A percentile compares a stretch with the other conserved stretches of the same genome.
These are phyloP conservation scores for Sisyra nigra DNA, from an alignment of 2,888 invertebrate species.

Conservation along the genomic window DNA sequence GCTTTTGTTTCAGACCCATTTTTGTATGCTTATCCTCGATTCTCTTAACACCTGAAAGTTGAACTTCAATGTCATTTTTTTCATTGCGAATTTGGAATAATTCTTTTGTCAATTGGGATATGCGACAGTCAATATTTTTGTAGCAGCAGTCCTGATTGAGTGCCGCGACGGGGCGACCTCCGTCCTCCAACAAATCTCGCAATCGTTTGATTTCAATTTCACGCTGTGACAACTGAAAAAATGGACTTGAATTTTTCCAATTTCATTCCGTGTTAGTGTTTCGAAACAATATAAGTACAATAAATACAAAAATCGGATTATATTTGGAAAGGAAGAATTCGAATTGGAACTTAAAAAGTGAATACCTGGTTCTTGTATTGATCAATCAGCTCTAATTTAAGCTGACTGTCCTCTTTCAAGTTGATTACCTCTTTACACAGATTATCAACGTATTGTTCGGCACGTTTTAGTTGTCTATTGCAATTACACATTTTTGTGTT, in stretches of 20 bases:
- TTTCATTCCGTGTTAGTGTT: not conserved
- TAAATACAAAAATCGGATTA: not conserved
- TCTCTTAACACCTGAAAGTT: constrained; percentile 37
- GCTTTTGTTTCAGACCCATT: too few species aligned
- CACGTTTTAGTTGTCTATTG: not conserved
- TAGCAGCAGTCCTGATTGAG: constrained; percentile 49
- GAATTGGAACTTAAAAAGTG: not conserved
- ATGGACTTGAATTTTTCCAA: not conserved
- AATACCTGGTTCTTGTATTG: constrained; percentile 27
- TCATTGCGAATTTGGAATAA: constrained; percentile 39
- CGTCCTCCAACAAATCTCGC: constrained; percentile 49
- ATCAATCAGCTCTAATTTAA: constrained; percentile 22
- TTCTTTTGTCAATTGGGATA: constrained; percentile 32
- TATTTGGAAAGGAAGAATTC: constrained; percentile 8
- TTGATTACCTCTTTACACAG: constrained; percentile 27
- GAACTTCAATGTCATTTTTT: constrained; percentile 37
- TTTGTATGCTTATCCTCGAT: too few species aligned
- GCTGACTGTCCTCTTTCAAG: constrained; percentile 24
- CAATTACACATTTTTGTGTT: not conserved
- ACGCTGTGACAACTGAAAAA: constrained; percentile 25
- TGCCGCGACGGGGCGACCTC: constrained; percentile 48
- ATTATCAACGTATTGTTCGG: constrained; percentile 22
- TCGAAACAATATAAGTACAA: not conserved
- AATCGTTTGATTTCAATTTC: constrained; percentile 58
- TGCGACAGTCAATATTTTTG: constrained; percentile 34